Evolutionary conservation across 1,140 invertebrate genomes (phyloP).

Genomic region (Neodiprion virginianus): DNA sequence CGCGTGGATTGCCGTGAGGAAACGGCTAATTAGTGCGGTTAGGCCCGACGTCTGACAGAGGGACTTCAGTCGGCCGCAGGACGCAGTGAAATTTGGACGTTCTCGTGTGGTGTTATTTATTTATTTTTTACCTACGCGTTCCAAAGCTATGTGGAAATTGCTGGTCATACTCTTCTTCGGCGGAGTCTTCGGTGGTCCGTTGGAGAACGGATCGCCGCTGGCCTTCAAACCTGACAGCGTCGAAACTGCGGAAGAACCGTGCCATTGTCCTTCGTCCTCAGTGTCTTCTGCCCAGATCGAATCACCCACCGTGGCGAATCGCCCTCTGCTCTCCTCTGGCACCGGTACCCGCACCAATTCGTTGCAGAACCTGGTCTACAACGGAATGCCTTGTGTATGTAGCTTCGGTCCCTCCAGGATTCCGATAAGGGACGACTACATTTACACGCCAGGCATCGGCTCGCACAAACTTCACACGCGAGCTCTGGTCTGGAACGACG

Average conservation of each 20-base stretch:
- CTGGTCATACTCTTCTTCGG: neutral
- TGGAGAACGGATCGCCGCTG: neutral
- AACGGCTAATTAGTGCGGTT: neutral
- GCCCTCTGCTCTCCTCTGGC: neutral
- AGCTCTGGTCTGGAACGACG: constrained; percentile 50
- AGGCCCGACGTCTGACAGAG: neutral
- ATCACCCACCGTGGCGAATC: neutral
- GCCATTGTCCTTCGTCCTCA: neutral
- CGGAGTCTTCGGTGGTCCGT: neutral
- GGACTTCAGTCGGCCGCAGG: neutral
- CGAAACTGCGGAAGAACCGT: neutral
- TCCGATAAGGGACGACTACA: constrained; percentile 51
- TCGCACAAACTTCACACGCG: constrained; percentile 52
- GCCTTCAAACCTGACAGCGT: neutral
- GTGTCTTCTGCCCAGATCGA: neutral
- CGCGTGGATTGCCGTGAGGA: neutral
- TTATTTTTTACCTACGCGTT: neutral
- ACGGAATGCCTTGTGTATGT: constrained; percentile 50
- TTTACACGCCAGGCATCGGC: constrained; percentile 42
- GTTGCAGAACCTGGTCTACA: constrained; percentile 4
- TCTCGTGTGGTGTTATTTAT: neutral
- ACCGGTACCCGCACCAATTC: neutral
- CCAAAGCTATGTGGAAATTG: neutral
- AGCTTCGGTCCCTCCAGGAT: constrained; percentile 32
- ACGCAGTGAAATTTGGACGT: neutral